Conservation (phyloP, 2,113 vertebrate genomes). For the Neopipo cinnamomea region DNA sequence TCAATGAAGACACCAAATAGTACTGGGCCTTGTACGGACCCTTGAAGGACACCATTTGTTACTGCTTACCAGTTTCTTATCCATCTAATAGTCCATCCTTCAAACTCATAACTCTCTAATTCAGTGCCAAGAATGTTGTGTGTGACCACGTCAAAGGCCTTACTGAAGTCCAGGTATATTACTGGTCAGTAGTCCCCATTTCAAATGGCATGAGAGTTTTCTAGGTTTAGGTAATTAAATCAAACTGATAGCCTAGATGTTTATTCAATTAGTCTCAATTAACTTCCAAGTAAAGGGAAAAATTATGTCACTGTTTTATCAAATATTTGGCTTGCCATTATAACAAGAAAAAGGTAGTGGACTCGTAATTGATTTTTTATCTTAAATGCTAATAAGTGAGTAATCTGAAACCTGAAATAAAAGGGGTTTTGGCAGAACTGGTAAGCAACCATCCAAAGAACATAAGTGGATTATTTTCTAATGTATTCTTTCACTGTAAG, state of each 20-base stretch:
- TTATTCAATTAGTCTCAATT: neutral
- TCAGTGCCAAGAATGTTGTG: neutral
- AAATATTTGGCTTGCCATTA: neutral
- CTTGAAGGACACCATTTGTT: neutral
- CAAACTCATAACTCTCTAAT: neutral
- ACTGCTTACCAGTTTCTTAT: neutral
- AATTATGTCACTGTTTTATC: neutral
- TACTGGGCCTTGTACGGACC: neutral
- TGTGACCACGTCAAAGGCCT: neutral
- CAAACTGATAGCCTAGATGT: neutral
- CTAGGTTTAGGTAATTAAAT: neutral
- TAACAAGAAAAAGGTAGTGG: neutral
- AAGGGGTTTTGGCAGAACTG: neutral
- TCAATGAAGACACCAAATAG: neutral
- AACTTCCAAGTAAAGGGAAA: neutral
- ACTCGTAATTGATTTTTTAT: neutral
- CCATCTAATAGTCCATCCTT: neutral
- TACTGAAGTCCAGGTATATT: neutral
- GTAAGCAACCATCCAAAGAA: neutral
- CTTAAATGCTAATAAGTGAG: neutral
- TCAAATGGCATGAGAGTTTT: neutral
- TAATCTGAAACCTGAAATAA: neutral
- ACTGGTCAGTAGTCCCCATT: neutral
- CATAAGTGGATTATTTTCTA: neutral
- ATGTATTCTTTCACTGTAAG: neutral